phyloP scores from a whole-genome alignment of 2,888 invertebrate species.

The Melitaea athalia region DNA sequence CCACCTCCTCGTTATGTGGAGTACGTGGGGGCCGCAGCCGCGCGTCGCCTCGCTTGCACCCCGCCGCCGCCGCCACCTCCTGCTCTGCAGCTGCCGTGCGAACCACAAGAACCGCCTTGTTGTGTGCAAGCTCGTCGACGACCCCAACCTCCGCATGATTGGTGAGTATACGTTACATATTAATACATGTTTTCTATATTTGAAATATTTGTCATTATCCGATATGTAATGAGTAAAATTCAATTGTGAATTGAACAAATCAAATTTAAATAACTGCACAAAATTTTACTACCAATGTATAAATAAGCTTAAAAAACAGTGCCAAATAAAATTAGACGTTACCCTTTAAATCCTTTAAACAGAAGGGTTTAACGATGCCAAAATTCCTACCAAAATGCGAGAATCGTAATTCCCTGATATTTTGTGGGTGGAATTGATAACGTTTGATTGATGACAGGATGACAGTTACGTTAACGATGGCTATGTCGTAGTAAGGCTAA shows the following conservation, averaged over 20 bases:
- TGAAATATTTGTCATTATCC: neutral
- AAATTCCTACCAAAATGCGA: constrained; percentile 49
- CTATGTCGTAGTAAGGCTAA: neutral
- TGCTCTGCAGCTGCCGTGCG: constrained; percentile 74
- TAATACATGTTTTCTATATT: neutral
- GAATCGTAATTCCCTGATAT: constrained; percentile 72
- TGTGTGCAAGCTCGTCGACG: constrained; percentile 82
- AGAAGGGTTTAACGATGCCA: constrained; percentile 59
- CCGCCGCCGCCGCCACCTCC: constrained; percentile 78
- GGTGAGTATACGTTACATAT: constrained; percentile 70
- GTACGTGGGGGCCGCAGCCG: constrained; percentile 85
- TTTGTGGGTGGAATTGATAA: constrained; percentile 71
- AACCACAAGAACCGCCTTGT: constrained; percentile 79
- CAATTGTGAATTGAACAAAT: neutral
- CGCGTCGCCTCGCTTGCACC: constrained; percentile 80
- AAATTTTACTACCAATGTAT: neutral
- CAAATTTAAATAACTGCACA: neutral
- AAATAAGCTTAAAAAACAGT: constrained; percentile 11
- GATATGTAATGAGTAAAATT: too few relatives aligned
- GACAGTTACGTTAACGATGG: constrained; percentile 8
- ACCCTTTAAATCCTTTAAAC: constrained; percentile 34
- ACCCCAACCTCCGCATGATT: constrained; percentile 82
- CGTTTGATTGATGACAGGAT: constrained; percentile 68
- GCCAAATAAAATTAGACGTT: neutral
- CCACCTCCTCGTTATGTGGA: constrained; percentile 82